Base-by-base conservation (phyloP, 2,113 vertebrate species). In the Plectropomus leopardus region DNA sequence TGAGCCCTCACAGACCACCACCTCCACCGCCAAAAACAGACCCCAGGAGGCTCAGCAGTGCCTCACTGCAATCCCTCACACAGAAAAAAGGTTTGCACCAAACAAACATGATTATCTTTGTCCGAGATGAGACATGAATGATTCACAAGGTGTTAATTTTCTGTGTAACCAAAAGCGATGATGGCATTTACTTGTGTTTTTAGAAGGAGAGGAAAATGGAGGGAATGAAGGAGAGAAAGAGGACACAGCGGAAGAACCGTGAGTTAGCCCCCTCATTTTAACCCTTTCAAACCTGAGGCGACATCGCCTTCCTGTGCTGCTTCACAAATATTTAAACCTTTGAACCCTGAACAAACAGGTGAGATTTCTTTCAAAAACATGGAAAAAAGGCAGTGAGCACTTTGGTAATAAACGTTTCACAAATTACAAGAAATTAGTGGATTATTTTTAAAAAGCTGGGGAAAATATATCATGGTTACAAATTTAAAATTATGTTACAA, bases 11-110 rank as follows among this genome's bases (percentile, higher is more conserved):
- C 24, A 89, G 94, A 81, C 30, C 60, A 6, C 78, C 87, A 2
- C 92, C 85, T 8, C 85, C 80, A 0, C 86, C 81, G 0, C 89
- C 91, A 26, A 90, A 86, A 64, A 47, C 77, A 0, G 89, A 92
- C 0, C 63, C 66, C 5, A 59, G 74, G 60, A 86, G 89, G 72
- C 78, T 85, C 58, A 94, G 86, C 82, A 77, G 17, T 17, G 76
- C 73, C 65, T 94, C 94, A 0, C 0, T 86, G 61, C 79, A 79
- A 4, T 82, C 87, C 3, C 53, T 84, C 5, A 13, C 67, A 4
- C 76, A 40, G 30, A 80, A 10, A n/a, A 92, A 75, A 82, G 91
- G 94, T 95, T 30, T 7, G 89, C 32, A 2, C 30, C 1, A 3
- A 36, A 53, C 57, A 23, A 69, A 36, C 30, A 7, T 5, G 0